Percentiles rank a stretch among this genome's conserved stretches.
Conservation (phyloP, 2,888 invertebrate genomes). For the Standfussiana lucernea region DNA sequence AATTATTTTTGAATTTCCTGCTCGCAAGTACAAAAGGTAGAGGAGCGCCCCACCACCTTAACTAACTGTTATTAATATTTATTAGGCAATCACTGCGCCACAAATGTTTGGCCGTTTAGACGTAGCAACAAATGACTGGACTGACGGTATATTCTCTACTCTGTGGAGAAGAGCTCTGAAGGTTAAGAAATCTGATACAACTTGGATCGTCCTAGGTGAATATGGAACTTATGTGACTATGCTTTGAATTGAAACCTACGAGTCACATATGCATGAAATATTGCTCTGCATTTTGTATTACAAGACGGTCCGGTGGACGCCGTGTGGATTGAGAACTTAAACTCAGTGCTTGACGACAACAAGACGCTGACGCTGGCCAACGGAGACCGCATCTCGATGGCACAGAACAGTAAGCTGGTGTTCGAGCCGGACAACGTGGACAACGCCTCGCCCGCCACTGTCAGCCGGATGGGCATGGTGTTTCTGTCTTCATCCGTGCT, state of each 20-base stretch:
- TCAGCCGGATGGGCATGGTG: slow-evolving; percentile 97
- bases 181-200: slow-evolving; percentile 93
- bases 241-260: neutral
- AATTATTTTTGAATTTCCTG: neutral
- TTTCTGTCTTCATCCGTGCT: slow-evolving; percentile 96
- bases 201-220: slow-evolving; percentile 91
- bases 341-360: slow-evolving; percentile 97
- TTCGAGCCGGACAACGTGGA: slow-evolving; percentile 98
- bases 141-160: slow-evolving; percentile 98
- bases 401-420: slow-evolving; percentile 95
- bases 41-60: neutral
- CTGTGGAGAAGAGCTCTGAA: slow-evolving; percentile 96
- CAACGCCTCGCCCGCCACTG: slow-evolving; percentile 97
- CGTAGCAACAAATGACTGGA: slow-evolving; percentile 98
- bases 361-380: slow-evolving; percentile 97
- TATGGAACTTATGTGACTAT: neutral
- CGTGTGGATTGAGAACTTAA: slow-evolving; percentile 98
- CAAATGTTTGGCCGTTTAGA: slow-evolving; percentile 98
- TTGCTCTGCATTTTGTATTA: neutral
- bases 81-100: slow-evolving; percentile 96
- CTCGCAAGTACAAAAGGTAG: neutral
- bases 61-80: neutral
- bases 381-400: slow-evolving; percentile 97
- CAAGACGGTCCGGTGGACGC: slow-evolving; percentile 97
- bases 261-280: neutral